Percentiles rank a stretch among this genome's conserved stretches.
phyloP scores from a whole-genome alignment of 2,888 invertebrate genomes.

The Ligdia adustata region DNA sequence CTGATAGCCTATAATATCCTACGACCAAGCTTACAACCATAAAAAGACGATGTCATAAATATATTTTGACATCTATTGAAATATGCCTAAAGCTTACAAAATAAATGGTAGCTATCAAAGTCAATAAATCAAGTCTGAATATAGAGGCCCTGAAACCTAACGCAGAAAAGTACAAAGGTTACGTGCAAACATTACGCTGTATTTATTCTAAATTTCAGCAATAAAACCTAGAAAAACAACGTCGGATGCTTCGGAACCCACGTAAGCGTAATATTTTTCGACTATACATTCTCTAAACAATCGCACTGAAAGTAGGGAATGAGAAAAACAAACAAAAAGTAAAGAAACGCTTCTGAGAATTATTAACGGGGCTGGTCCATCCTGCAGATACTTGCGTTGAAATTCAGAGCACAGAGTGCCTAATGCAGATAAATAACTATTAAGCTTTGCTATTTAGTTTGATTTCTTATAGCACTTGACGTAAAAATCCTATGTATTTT shows the following conservation, averaged over 20 bases:
- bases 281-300: constrained; percentile 28
- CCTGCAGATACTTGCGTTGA: constrained; percentile 21
- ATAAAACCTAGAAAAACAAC: constrained; percentile 25
- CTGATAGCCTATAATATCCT: constrained; percentile 5
- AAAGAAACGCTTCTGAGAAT: constrained; percentile 36
- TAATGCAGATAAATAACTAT: neutral
- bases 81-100: constrained; percentile 6
- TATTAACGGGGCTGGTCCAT: constrained; percentile 35
- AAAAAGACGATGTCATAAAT: constrained; percentile 11
- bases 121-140: constrained; percentile 17
- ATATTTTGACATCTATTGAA: constrained; percentile 12
- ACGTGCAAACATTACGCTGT: constrained; percentile 12
- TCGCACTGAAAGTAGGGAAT: constrained; percentile 24
- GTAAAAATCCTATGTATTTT: too few relatives aligned
- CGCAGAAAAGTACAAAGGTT: constrained; percentile 10
- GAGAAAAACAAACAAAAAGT: constrained; percentile 35
- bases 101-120: constrained; percentile 17
- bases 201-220: constrained; percentile 24
- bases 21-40: constrained; percentile 3
- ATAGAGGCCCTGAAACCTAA: constrained; percentile 10
- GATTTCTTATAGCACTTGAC: too few relatives aligned
- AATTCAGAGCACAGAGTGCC: constrained; percentile 9
- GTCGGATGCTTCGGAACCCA: constrained; percentile 20
- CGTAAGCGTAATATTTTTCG: constrained; percentile 31
- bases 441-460: neutral